phyloP scores from a whole-genome alignment of 92 coral and sea anemone species.

The Diadumene lineata region DNA sequence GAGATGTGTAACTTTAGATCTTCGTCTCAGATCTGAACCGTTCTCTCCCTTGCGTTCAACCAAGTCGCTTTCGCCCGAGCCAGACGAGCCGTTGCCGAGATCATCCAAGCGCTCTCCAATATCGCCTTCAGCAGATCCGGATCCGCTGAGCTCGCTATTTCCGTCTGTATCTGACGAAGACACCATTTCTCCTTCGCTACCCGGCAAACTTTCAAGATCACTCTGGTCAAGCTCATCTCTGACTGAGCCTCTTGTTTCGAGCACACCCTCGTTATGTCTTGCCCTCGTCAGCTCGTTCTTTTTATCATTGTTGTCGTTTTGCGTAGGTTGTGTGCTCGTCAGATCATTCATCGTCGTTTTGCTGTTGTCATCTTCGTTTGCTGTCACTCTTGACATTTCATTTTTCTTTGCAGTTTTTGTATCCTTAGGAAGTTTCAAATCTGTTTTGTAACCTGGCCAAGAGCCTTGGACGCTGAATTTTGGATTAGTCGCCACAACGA shows the following conservation, averaged over 20 bases:
- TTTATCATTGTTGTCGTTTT: too few species aligned
- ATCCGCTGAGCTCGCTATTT: neutral
- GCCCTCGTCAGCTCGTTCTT: too few species aligned
- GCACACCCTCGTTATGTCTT: too few species aligned
- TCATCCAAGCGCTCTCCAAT: neutral
- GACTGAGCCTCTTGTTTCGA: neutral
- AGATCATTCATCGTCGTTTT: too few species aligned
- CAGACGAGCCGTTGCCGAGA: neutral
- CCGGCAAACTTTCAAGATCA: neutral
- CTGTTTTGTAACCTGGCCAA: constrained; percentile 79
- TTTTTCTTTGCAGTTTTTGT: constrained; percentile 68
- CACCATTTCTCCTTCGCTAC: neutral
- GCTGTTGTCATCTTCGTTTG: neutral
- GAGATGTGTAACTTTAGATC: constrained; percentile 13
- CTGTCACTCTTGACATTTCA: constrained; percentile 22
- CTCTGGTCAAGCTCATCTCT: neutral
- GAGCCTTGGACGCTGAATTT: constrained; percentile 84
- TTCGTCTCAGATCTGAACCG: neutral
- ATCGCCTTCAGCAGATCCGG: constrained; percentile 3
- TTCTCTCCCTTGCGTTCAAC: neutral
- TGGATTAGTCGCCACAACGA: constrained; percentile 62
- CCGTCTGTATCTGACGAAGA: neutral
- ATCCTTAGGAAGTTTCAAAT: constrained; percentile 66
- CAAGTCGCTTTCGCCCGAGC: neutral
- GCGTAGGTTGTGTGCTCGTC: too few species aligned